These are phyloP conservation scores for Drosophila multiciliata DNA, from an alignment of 2,888 invertebrate species.

Conservation along the genomic window DNA sequence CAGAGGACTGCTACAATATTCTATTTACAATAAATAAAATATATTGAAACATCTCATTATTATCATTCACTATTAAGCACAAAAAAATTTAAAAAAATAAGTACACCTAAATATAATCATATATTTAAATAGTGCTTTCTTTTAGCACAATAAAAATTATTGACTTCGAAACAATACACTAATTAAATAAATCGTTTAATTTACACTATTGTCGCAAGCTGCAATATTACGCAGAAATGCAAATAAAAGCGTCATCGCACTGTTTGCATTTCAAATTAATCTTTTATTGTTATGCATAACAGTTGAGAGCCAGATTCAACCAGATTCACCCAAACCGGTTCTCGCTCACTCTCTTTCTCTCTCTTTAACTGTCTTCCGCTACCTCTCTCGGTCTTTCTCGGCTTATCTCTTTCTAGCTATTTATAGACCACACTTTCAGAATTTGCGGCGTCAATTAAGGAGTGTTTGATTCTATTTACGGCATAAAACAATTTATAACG, in stretches of 20 bases:
- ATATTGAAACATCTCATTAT: no score
- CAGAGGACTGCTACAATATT: no score
- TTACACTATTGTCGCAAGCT: no score
- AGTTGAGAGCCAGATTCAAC: background rate
- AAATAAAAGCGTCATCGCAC: background rate
- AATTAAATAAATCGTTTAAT: background rate
- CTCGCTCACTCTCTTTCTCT: background rate
- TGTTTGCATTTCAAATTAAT: background rate
- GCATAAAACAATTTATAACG: background rate
- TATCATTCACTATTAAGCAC: background rate
- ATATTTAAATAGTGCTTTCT: background rate
- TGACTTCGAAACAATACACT: background rate
- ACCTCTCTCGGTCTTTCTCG: background rate
- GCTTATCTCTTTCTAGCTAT: background rate
- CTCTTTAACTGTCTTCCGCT: background rate
- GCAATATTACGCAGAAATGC: background rate
- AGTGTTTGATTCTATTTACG: background rate
- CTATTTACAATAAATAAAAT: background rate
- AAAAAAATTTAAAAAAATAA: background rate
- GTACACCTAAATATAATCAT: background rate
- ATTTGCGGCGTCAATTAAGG: conserved; percentile 6
- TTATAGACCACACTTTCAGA: background rate
- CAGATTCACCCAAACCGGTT: background rate
- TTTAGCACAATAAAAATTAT: background rate
- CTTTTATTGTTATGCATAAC: background rate